Evolutionary conservation across 2,888 invertebrate genomes (phyloP), one percentile per base, ranked within the genome.

Genomic region (Tortricodes alternella): DNA sequence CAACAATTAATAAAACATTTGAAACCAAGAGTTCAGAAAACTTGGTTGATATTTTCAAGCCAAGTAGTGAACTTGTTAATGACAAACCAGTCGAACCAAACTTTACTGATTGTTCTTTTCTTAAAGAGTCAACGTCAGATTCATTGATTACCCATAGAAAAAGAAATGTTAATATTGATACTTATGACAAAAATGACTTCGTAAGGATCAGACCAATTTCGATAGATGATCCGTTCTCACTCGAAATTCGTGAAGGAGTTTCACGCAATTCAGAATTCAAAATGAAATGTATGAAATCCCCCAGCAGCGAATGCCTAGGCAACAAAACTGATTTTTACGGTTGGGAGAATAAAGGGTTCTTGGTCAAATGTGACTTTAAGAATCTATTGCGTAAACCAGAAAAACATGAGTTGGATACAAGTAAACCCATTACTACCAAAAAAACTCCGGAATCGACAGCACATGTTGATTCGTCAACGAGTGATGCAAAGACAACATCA

Each of bases 341-440:
- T 44, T 91, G 91, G 91, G 91, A 91, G 78, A 91, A 91, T 62
- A 91, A 90, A 78, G 91, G 88, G 0, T 91, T 91, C 70, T 68
- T 85, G 51, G 88, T 78, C 11, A 89, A 87, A 71, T 78, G 78
- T 66, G 82, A 83, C 53, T 77, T 71, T 53, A 80, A 80, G 67
- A 73, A 53, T 44, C 67, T 64, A 59, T 57, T 76, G 57, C 75
- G 74, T 18, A 81, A 77, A 60, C 63, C 70, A 29, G 78, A 73
- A 32, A 69, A 65, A 41, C 71, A 64, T 39, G 69, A 68, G 15
- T 50, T 44, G 53, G 74, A 72, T 39, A 72, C 77, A 58, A 75
- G 71, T 58, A 72, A 72, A n/a, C n/a, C n/a, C 41, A 72, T 76
- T 58, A 75, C 70, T 58, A 71, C 65, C 64, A 76, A 65, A 59